Percentiles rank a stretch among this genome's conserved stretches.
Evolutionary conservation across 2,797 vertebrate genomes (phyloP).

Genomic region (Leptodactylus fallax): DNA sequence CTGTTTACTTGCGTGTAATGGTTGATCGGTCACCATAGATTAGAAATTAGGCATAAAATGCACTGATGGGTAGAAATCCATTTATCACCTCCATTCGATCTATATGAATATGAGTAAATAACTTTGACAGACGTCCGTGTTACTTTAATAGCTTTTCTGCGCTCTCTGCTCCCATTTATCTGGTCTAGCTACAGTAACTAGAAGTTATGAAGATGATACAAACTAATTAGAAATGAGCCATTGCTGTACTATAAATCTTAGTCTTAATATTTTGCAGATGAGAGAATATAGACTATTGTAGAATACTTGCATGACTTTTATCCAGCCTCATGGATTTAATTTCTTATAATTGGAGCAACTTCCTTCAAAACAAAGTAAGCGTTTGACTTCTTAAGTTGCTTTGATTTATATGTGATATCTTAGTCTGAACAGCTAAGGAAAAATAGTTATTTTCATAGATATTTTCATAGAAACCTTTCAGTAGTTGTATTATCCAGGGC

Average conservation of each 20-base stretch:
- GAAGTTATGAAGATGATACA: not conserved
- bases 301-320: constrained; percentile 24
- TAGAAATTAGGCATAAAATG: not conserved
- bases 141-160: not conserved
- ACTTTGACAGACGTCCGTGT: not conserved
- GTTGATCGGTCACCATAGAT: not conserved
- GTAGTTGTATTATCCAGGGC: constrained; percentile 16
- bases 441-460: constrained; percentile 48
- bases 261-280: constrained; percentile 42
- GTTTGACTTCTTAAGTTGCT: constrained; percentile 58
- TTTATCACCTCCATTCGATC: not conserved
- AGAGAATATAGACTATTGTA: not conserved
- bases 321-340: constrained; percentile 44
- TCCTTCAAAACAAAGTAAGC: constrained; percentile 56
- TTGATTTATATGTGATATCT: constrained; percentile 62
- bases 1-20: not conserved
- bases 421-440: constrained; percentile 37
- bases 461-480: constrained; percentile 46
- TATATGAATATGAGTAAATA: constrained; percentile 1
- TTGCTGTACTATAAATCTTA: not conserved
- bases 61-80: not conserved
- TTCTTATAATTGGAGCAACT: constrained; percentile 45
- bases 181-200: too few species aligned
- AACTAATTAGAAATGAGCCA: constrained; percentile 4
- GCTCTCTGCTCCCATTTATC: not conserved